A percentile compares a stretch with the other conserved stretches of the same genome.
These are phyloP conservation scores for Athrips mouffetella DNA, from an alignment of 2,888 invertebrate species.

Conservation along the genomic window DNA sequence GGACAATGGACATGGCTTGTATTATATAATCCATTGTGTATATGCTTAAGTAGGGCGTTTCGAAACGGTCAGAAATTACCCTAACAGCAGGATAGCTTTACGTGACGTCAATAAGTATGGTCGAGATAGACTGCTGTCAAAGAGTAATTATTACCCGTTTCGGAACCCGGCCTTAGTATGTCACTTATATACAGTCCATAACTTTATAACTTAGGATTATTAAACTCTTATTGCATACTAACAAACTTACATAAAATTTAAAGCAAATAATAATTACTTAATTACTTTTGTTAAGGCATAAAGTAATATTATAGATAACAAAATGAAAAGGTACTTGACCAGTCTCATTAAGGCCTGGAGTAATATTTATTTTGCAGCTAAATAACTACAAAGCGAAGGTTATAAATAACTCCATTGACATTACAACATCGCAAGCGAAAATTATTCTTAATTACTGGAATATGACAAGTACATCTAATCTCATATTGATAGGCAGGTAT, in stretches of 20 bases:
- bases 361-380: constrained; percentile 7
- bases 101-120: too few species aligned
- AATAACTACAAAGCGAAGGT: neutral
- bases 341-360: constrained; percentile 52
- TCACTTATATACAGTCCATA: too few species aligned
- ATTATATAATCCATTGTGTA: too few species aligned
- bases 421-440: neutral
- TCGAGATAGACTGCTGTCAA: too few species aligned
- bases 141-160: too few species aligned
- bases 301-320: constrained; percentile 20
- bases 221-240: constrained; percentile 9
- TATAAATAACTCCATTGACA: neutral
- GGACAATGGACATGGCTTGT: too few species aligned
- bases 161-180: too few species aligned
- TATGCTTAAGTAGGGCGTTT: too few species aligned
- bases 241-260: constrained; percentile 10
- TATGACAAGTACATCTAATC: neutral
- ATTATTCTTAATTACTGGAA: neutral
- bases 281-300: constrained; percentile 16
- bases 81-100: too few species aligned
- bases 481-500: too few species aligned
- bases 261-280: constrained; percentile 8
- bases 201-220: constrained; percentile 9
- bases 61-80: too few species aligned
- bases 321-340: constrained; percentile 45